Percentiles rank a stretch among this genome's conserved stretches.
phyloP scores from a whole-genome alignment of 2,888 invertebrate species.

The Athrips mouffetella region DNA sequence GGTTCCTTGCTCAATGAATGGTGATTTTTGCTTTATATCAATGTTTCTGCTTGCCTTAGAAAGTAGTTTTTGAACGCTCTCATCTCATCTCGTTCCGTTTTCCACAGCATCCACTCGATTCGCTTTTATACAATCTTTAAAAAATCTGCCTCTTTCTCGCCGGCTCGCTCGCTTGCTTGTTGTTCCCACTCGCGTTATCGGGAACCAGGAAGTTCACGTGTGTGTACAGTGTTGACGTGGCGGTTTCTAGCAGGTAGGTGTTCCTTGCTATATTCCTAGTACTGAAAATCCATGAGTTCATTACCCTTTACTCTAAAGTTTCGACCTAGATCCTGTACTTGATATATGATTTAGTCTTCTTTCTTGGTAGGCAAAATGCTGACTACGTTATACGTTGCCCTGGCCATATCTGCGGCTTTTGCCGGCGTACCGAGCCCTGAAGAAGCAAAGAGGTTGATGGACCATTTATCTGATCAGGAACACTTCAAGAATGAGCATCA shows the following conservation, averaged over 20 bases:
- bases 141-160: neutral
- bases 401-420: constrained; percentile 61
- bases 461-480: constrained; percentile 86
- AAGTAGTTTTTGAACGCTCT: too few species aligned
- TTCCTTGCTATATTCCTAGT: too few species aligned
- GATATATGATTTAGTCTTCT: constrained; percentile 22
- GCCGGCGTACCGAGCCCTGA: constrained; percentile 85
- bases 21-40: too few species aligned
- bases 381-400: constrained; percentile 52
- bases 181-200: constrained; percentile 37
- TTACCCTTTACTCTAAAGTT: neutral
- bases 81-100: neutral
- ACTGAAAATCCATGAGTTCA: constrained; percentile 16
- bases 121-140: neutral
- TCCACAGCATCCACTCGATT: neutral
- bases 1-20: too few species aligned
- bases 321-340: constrained; percentile 5
- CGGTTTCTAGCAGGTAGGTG: constrained; percentile 32
- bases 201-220: constrained; percentile 60
- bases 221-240: constrained; percentile 65
- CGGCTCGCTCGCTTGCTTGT: neutral
- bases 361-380: constrained; percentile 47
- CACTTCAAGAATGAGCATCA: constrained; percentile 90
- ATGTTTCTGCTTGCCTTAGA: too few species aligned
- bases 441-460: constrained; percentile 81